Evolutionary conservation across 1,140 invertebrate species (phyloP), one percentile per base, ranked within the genome.

Genomic region (Hycleus phaleratus): DNA sequence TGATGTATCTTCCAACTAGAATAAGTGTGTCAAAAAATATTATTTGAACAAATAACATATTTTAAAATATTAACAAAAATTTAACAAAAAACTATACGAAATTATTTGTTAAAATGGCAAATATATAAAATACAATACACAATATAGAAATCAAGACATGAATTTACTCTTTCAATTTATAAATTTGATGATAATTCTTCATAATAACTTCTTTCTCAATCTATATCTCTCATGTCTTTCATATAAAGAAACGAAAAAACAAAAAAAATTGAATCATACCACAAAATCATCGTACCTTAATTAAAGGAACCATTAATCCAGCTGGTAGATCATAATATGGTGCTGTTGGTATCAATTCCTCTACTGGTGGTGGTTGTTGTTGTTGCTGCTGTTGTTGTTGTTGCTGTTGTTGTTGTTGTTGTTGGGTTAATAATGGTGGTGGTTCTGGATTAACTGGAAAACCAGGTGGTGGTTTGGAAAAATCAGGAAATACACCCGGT

Each of bases 311-410:
- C 86, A 97, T 97, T 1, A 98, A 76, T 49, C 93, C 95, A 60
- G 95, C 95, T 10, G 96, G 96, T 50, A 98, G 78, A 71, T 98
- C 95, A 74, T 90, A 98, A 73, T 98, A 98, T 47, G 95, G 94
- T 61, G 94, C 86, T 51, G 88, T 88, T 9, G 94, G 94, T 75
- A 94, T 84, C 49, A 92, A 75, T 62, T 91, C 88, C 63, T 91
- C 87, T 7, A 72, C 59, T 56, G 71, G 59, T 59, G 18, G 18
- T 18, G 18, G 18, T 18, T 18, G 18, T 18, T 18, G 18, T 18
- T 18, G 18, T 1, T 18, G 18, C 18, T 18, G 18, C 1, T 18
- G 18, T 1, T 18, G 18, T 12, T 12, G 12, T 1, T 18, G 18
- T 1, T 18, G 18, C 1, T 18, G 18, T 18, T 18, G 18, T 18